These are phyloP conservation scores for Pipra filicauda DNA, from an alignment of 2,113 vertebrate genomes.

Conservation along the genomic window DNA sequence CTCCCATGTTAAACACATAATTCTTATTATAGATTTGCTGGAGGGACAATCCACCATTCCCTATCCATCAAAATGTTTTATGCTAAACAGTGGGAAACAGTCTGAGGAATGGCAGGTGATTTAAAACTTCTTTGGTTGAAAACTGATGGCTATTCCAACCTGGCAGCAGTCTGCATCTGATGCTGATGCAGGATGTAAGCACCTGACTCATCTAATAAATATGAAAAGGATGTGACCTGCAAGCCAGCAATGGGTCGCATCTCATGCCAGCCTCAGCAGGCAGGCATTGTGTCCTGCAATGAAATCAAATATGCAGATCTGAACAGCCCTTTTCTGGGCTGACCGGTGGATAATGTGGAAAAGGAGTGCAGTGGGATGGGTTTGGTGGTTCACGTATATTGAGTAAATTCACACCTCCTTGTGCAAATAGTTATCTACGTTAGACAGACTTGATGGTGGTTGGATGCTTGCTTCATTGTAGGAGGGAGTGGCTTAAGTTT, in stretches of 20 bases:
- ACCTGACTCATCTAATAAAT: background rate
- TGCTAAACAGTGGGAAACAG: background rate
- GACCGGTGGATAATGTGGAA: background rate
- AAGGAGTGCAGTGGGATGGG: background rate
- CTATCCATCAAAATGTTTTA: background rate
- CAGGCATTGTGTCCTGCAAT: accelerated
- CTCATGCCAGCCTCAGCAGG: background rate
- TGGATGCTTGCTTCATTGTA: background rate
- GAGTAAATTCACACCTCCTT: background rate
- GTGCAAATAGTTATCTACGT: background rate
- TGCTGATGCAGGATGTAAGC: background rate
- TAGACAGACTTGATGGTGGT: background rate
- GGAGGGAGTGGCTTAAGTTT: background rate
- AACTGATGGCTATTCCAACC: background rate
- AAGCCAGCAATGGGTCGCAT: background rate
- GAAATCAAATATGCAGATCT: background rate
- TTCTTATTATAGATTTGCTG: background rate
- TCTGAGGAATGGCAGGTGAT: background rate
- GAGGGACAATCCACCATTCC: background rate
- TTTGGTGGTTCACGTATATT: background rate
- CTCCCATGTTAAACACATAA: background rate
- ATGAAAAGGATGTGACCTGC: accelerated
- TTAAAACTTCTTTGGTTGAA: background rate
- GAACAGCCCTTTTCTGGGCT: background rate
- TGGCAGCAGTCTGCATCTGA: background rate